Evolutionary conservation across 1,140 invertebrate genomes (phyloP).

Genomic region (Drosophila nannoptera): DNA sequence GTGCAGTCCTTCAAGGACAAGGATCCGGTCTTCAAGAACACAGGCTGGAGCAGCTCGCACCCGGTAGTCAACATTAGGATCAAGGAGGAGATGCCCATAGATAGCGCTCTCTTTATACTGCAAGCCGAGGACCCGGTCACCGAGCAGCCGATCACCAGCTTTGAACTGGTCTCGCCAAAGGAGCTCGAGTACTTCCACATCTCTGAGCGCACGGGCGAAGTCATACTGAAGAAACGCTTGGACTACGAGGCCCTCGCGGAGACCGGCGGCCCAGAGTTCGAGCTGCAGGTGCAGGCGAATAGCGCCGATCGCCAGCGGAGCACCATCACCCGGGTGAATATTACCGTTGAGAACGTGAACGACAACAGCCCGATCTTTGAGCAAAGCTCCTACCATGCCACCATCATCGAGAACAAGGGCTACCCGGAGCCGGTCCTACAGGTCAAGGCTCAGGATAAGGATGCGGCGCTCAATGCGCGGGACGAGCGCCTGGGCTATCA

Average conservation of each 20-base stretch:
- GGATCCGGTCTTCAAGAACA: conserved; percentile 87
- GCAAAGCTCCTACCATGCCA: conserved; percentile 84
- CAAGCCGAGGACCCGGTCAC: conserved; percentile 87
- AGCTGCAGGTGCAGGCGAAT: conserved; percentile 86
- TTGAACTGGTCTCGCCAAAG: conserved; percentile 80
- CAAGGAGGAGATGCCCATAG: conserved; percentile 88
- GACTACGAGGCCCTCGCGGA: conserved; percentile 85
- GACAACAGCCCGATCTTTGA: conserved; percentile 89
- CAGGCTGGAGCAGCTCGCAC: conserved; percentile 84
- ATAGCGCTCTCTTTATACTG: conserved; percentile 86
- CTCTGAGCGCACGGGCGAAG: conserved; percentile 84
- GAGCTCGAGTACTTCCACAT: conserved; percentile 80
- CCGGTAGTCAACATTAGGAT: conserved; percentile 85
- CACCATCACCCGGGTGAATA: conserved; percentile 84
- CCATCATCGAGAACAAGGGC: conserved; percentile 85
- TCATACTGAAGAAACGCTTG: conserved; percentile 85
- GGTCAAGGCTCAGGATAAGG: conserved; percentile 86
- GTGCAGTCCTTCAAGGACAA: conserved; percentile 89
- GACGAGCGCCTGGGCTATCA: conserved; percentile 84
- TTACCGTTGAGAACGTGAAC: conserved; percentile 88
- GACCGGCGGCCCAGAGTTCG: conserved; percentile 82
- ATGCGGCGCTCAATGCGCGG: conserved; percentile 83
- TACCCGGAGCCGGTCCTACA: conserved; percentile 85
- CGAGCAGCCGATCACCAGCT: conserved; percentile 83
- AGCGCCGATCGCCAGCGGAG: conserved; percentile 84